phyloP scores from a whole-genome alignment of 2,113 vertebrate species.

The human (Homo sapiens) region GRCh38 chr14:92797501-92798000 shows the following conservation, averaged over 20 bases:
- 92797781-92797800: slow-evolving; percentile 95
- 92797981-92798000: slow-evolving; percentile 84
- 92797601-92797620: slow-evolving; percentile 79
- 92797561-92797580: slow-evolving; percentile 77
- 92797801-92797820: slow-evolving; percentile 98
- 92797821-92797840: slow-evolving; percentile 92
- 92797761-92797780: slow-evolving; percentile 94
- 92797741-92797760: slow-evolving; percentile 85
- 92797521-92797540: slow-evolving; percentile 74
- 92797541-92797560: slow-evolving; percentile 75
- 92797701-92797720: slow-evolving; percentile 70
- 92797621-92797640: slow-evolving; percentile 93
- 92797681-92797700: slow-evolving; percentile 84
- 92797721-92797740: slow-evolving; percentile 67
- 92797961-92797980: slow-evolving; percentile 87
- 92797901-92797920: slow-evolving; percentile 88
- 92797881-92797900: slow-evolving; percentile 86
- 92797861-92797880: slow-evolving; percentile 86
- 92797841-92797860: slow-evolving; percentile 87
- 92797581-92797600: slow-evolving; percentile 76
- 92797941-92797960: slow-evolving; percentile 87
- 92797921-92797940: slow-evolving; percentile 84
- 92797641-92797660: slow-evolving; percentile 92
- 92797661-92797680: slow-evolving; percentile 89
- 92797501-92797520: slow-evolving; percentile 93